Evolutionary conservation across 1,140 invertebrate genomes (phyloP), one percentile per base, ranked within the genome.

Genomic region (Brachionus plicatilis): DNA sequence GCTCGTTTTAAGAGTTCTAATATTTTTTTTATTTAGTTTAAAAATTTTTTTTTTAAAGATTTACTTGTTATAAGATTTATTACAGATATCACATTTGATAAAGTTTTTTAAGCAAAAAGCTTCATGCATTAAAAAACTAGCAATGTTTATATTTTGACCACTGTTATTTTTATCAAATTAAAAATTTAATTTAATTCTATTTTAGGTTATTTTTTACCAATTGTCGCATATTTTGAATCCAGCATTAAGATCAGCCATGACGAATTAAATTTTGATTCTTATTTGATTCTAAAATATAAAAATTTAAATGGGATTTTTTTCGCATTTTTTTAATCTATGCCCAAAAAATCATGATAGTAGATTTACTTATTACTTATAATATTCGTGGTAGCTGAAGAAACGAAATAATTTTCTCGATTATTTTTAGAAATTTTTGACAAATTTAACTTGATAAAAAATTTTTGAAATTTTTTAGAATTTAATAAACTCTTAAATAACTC

Each of bases 391-490:
- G 68, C 37, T 72, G 12, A 72, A 72, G 68, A 43, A 72, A 72
- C 68, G 68, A 72, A 43, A 72, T 41, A 72, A 72, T 43, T 72
- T 72, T 43, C 2, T 70, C 37, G n/a, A 33, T 70, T 70, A 70
- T 33, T 72, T 17, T 72, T 72, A 43, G n/a, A 41, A 41, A 17
- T 43, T 17, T 9, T 43, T 72, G 37, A 17, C 68, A 72, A 43
- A 72, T 72, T 72, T 72, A 72, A 72, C 68, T 72, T 72, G n/a
- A 72, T 72, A 17, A 72, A 72, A 72, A 20, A 41, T 43, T 43
- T 20, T 20, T 20, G 7, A 41, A 41, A 45, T 33, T 11, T 12
- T 68, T 68, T 33, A 7, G 1, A 33, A n/a, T 20, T 60, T 9
- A 27, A 60, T 37, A 37, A 37, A 37, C 33, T 7, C 6, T 37